Evolutionary conservation across 2,888 invertebrate genomes (phyloP), one percentile per base, ranked within the genome.

Genomic region (Anaspis maculata): DNA sequence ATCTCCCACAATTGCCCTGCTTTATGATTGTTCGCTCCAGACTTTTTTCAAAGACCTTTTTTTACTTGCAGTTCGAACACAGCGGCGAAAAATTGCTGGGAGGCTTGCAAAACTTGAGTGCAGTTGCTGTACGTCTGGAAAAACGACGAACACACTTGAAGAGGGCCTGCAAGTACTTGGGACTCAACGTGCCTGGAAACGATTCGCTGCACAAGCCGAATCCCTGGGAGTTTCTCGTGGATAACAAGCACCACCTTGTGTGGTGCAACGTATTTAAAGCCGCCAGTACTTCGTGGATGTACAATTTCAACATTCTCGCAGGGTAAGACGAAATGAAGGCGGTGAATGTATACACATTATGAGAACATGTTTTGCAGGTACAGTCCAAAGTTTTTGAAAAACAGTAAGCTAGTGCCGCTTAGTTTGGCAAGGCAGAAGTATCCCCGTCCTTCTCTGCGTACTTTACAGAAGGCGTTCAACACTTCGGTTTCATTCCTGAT

Each of bases 201-300:
- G 72, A 71, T 51, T 69, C 69, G 13, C 63, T 72, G 12, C 76
- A 78, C 48, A 78, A 77, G 54, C 81, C 87, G 14, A 84, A 85
- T 54, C 79, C 87, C 9, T 87, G 87, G 88, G 87, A 88, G 62
- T 88, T 83, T 63, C 73, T 88, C 56, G 80, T 87, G 52, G 83
- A 83, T 64, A 73, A 76, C 48, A 80, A 84, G 57, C 78, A 86
- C 61, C 83, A 82, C 59, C 72, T 87, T 33, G 81, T 87, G 58
- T 87, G 87, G 87, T 84, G 84, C 60, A 84, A 84, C 57, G 77
- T 84, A 41, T 84, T 84, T 60, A 84, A 84, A 70, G 83, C 84
- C 3, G 85, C 84, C 2, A 88, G 88, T n/a, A 86, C 88, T 11
- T 87, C 88, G 0, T 89, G 89, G 88, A 86, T 89, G 82, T 87